Base-by-base conservation (phyloP, 2,888 invertebrate genomes). In the Cheilosia vernalis region DNA sequence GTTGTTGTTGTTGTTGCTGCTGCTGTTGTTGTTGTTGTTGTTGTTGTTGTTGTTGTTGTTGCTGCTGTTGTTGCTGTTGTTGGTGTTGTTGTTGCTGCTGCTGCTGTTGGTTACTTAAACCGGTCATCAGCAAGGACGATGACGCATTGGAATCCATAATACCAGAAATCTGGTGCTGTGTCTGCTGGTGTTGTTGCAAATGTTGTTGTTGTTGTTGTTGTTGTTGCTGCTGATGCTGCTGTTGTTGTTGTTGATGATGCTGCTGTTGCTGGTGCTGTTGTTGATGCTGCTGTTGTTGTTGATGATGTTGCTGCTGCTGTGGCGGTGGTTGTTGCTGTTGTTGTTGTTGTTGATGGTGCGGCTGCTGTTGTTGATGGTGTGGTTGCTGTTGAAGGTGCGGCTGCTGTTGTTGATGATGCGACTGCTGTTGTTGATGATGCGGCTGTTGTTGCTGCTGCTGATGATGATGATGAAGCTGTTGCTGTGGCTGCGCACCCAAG, bases 401-500 rank as follows among this genome's bases (percentile, higher is more conserved):
- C n/a, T n/a, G n/a, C n/a, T n/a, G n/a, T n/a, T n/a, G 44, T 2
- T 44, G 17, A 17, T n/a, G 44, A 2, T 17, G 44, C 5, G 4
- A n/a, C 9, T 44, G 15, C 2, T n/a, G 44, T 1, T 15, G 44
- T 2, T 44, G 44, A 3, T 44, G 44, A 1, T 44, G 44, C n/a
- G n/a, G 44, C 4, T 44, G n/a, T 44, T 66, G 64, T 13, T 66
- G 58, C 7, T 76, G 76, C 2, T 66, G 86, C 19, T 49, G 79
- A 17, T 67, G 86, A 51, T 70, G 82, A 44, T 53, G 84, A 53
- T 82, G 87, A 17, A 74, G 87, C 10, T 60, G 79, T 21, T 78
- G 76, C 10, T 60, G 87, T 56, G 83, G 44, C 3, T 72, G 67
- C 3, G 66, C 40, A 0, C 76, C 76, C 49, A 85, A 61, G 17